These are phyloP conservation scores for Orbicella faveolata DNA, from an alignment of 64 coral and sea anemone species.

Conservation along the genomic window DNA sequence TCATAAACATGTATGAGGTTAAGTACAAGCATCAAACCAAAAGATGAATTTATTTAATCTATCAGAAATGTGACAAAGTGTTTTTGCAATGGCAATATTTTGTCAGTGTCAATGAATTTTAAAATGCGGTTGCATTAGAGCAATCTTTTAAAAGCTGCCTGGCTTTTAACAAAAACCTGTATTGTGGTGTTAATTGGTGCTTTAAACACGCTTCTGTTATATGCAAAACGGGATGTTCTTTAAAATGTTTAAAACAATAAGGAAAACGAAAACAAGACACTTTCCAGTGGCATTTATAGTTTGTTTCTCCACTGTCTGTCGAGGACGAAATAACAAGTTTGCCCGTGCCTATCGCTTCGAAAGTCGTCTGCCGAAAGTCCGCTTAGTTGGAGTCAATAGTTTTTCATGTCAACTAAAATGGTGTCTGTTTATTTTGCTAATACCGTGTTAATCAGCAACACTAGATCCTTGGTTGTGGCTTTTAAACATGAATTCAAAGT, in stretches of 20 bases:
- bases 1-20: neutral
- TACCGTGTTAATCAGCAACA: constrained; percentile 10
- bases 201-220: constrained; percentile 23
- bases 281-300: neutral
- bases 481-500: neutral
- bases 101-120: constrained; percentile 8
- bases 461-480: neutral
- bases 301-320: neutral
- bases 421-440: constrained; percentile 31
- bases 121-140: constrained; percentile 1
- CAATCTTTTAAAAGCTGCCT: constrained; percentile 17
- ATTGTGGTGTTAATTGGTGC: constrained; percentile 33
- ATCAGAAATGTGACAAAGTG: neutral
- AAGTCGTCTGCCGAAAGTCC: neutral
- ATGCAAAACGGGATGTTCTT: constrained; percentile 16
- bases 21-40: neutral
- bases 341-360: neutral
- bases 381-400: neutral
- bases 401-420: constrained; percentile 1
- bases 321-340: neutral
- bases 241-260: constrained; percentile 37
- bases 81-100: no score
- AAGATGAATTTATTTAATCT: neutral
- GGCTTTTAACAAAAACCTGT: constrained; percentile 11
- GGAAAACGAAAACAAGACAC: neutral